Conservation (phyloP, 2,888 invertebrate genomes). For the Seira sanloemensis region DNA sequence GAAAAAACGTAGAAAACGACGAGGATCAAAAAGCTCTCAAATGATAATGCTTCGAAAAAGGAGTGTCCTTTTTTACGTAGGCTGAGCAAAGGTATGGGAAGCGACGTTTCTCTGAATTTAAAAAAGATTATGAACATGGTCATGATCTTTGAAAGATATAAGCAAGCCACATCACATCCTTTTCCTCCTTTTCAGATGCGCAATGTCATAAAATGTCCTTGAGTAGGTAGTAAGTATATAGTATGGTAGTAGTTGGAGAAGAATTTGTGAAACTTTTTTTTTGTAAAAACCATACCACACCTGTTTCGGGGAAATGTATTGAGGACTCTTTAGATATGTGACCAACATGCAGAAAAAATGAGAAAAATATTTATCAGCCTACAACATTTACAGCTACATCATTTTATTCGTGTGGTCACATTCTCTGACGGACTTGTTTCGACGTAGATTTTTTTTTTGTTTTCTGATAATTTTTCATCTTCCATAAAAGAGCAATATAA, state of each 20-base stretch:
- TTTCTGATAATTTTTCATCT: slow-evolving; percentile 27
- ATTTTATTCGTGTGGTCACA: slow-evolving; percentile 14
- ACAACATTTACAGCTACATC: slow-evolving; percentile 52
- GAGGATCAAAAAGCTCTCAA: neutral
- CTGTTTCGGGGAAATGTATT: too few relatives aligned
- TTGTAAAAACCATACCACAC: too few relatives aligned
- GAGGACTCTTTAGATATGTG: too few relatives aligned
- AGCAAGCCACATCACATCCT: neutral
- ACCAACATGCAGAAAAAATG: too few relatives aligned
- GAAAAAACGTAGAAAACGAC: neutral
- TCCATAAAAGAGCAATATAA: slow-evolving; percentile 57
- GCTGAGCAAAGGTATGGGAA: neutral
- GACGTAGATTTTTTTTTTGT: slow-evolving; percentile 13
- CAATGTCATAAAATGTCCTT: slow-evolving; percentile 66
- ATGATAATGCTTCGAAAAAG: neutral
- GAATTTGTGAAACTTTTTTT: too few relatives aligned
- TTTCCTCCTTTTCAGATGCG: slow-evolving; percentile 19
- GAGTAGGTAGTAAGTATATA: slow-evolving; percentile 53
- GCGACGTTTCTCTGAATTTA: neutral
- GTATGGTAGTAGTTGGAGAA: neutral
- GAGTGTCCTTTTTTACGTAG: slow-evolving; percentile 10
- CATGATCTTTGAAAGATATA: neutral
- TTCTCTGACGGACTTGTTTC: neutral
- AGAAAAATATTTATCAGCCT: slow-evolving; percentile 19
- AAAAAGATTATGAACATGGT: neutral